phyloP scores from a whole-genome alignment of 2,888 invertebrate genomes.

The Pteria penguin region DNA sequence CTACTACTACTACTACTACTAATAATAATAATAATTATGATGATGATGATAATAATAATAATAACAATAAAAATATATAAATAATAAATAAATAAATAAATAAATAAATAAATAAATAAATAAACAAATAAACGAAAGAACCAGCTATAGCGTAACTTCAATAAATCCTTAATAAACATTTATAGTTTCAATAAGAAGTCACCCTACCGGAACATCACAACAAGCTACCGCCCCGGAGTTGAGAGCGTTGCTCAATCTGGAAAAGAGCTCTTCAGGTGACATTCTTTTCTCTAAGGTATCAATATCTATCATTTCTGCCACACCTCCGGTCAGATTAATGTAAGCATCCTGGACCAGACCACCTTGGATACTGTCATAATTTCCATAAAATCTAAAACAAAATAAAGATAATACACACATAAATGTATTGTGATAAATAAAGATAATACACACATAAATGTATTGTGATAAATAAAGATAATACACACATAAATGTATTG shows the following conservation, averaged over 20 bases:
- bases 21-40: no score
- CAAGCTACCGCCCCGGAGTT: slow-evolving; percentile 86
- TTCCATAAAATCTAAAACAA: slow-evolving; percentile 83
- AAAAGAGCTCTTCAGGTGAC: slow-evolving; percentile 80
- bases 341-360: slow-evolving; percentile 86
- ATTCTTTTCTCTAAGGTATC: slow-evolving; percentile 23
- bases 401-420: no score
- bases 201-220: slow-evolving; percentile 84
- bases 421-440: no score
- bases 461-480: no score
- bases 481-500: no score
- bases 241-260: slow-evolving; percentile 82
- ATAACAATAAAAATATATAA: no score
- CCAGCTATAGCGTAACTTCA: neutral
- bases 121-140: no score
- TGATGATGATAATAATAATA: no score
- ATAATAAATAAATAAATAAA: neutral
- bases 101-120: neutral
- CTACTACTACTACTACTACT: no score
- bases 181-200: no score
- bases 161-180: neutral
- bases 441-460: no score
- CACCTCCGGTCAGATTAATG: slow-evolving; percentile 88
- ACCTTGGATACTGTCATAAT: slow-evolving; percentile 84
- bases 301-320: slow-evolving; percentile 84